Evolutionary conservation across 2,888 invertebrate genomes (phyloP).

Genomic region (Drosophila atripex): DNA sequence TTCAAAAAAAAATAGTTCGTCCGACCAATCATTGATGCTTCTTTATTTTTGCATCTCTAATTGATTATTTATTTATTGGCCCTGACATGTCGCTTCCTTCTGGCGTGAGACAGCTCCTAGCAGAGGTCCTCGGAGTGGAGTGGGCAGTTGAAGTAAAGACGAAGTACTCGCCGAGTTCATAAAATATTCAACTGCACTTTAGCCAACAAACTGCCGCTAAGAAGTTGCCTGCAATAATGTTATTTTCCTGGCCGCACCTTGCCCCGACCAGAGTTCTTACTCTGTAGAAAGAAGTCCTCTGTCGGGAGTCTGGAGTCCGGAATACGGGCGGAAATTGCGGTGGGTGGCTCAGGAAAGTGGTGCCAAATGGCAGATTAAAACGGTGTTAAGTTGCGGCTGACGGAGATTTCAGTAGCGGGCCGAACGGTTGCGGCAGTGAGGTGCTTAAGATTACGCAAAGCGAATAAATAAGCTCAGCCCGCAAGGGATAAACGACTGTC

Average conservation of each 20-base stretch:
- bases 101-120: constrained; percentile 40
- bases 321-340: constrained; percentile 44
- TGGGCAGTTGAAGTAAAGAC: constrained; percentile 56
- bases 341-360: constrained; percentile 42
- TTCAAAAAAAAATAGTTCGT: neutral
- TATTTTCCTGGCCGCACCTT: constrained; percentile 67
- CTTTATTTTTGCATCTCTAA: constrained; percentile 23
- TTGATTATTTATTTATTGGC: constrained; percentile 54
- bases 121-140: constrained; percentile 26
- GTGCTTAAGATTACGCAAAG: constrained; percentile 49
- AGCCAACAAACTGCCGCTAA: constrained; percentile 69
- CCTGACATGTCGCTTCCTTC: constrained; percentile 40
- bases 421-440: constrained; percentile 30
- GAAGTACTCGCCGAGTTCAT: constrained; percentile 75
- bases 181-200: constrained; percentile 81
- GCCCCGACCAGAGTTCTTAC: constrained; percentile 7
- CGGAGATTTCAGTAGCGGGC: constrained; percentile 50
- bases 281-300: constrained; percentile 47
- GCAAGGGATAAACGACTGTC: constrained; percentile 40
- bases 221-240: constrained; percentile 75
- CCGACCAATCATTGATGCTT: constrained; percentile 2
- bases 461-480: constrained; percentile 48
- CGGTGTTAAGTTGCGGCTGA: constrained; percentile 67
- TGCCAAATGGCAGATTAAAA: constrained; percentile 76
- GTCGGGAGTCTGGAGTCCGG: constrained; percentile 38